These are phyloP conservation scores for Tricholauxania praeusta DNA, from an alignment of 2,888 invertebrate species.

Conservation along the genomic window DNA sequence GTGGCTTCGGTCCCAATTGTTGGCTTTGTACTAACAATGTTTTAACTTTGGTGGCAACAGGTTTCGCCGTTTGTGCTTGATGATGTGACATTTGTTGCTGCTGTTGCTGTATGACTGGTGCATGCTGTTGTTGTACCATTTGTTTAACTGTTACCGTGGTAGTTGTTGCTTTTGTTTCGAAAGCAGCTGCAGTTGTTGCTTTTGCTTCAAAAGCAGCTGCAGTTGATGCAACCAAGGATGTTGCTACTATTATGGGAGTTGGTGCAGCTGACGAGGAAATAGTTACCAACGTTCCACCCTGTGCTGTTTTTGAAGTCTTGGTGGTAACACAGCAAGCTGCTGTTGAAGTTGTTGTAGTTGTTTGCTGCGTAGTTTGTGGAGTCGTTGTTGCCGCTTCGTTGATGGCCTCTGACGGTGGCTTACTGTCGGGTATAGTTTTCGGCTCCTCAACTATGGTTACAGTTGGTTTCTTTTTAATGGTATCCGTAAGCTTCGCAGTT, in stretches of 20 bases:
- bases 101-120: conserved; percentile 62
- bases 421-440: conserved; percentile 56
- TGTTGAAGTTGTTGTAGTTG: conserved; percentile 33
- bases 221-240: conserved; percentile 50
- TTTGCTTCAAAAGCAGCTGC: conserved; percentile 57
- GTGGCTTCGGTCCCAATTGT: conserved; percentile 43
- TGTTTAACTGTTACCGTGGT: conserved; percentile 62
- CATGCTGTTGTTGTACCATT: conserved; percentile 63
- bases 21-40: conserved; percentile 47
- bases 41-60: conserved; percentile 46
- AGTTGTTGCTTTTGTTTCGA: conserved; percentile 49
- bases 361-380: conserved; percentile 42
- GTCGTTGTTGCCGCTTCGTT: conserved; percentile 43
- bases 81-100: conserved; percentile 52
- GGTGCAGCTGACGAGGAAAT: conserved; percentile 5
- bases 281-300: neutral
- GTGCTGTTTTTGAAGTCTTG: conserved; percentile 22
- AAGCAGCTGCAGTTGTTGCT: conserved; percentile 50
- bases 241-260: conserved; percentile 34
- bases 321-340: conserved; percentile 27
- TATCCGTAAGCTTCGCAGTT: conserved; percentile 69
- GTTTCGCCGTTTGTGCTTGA: conserved; percentile 32
- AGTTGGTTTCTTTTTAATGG: conserved; percentile 65
- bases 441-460: conserved; percentile 62
- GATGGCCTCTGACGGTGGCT: conserved; percentile 52